These are phyloP conservation scores for Saxidomus purpurata DNA, from an alignment of 1,140 invertebrate species.

Conservation along the genomic window DNA sequence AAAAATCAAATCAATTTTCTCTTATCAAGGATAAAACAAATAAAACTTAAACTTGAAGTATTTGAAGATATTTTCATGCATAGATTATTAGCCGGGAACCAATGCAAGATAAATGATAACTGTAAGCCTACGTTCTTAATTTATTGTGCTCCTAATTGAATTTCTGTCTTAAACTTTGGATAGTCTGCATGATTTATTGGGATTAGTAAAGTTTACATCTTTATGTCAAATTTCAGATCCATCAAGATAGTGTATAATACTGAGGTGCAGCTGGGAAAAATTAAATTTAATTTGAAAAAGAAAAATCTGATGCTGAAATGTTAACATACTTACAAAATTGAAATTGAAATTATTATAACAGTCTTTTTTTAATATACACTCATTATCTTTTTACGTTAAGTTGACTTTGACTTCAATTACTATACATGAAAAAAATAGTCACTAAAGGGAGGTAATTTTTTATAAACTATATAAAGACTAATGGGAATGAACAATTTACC, in stretches of 20 bases:
- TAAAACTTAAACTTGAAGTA: conserved; percentile 52
- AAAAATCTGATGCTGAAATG: too few species aligned
- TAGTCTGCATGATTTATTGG: conserved; percentile 61
- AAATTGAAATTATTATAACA: too few species aligned
- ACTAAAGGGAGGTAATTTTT: too few species aligned
- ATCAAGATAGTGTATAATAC: conserved; percentile 24
- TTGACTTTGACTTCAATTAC: too few species aligned
- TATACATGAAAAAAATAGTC: too few species aligned
- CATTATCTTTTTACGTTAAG: too few species aligned
- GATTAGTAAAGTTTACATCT: conserved; percentile 62
- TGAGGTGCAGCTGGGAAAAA: background rate
- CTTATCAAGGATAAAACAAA: conserved; percentile 62
- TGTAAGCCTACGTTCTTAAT: conserved; percentile 35
- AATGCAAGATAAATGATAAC: conserved; percentile 39
- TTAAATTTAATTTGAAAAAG: too few species aligned
- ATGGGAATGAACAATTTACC: too few species aligned
- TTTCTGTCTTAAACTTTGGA: conserved; percentile 50
- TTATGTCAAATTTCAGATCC: conserved; percentile 42
- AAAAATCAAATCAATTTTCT: conserved; percentile 60
- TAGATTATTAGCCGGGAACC: conserved; percentile 50
- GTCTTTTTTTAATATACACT: too few species aligned
- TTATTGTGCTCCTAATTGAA: conserved; percentile 64
- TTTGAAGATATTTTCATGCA: conserved; percentile 50
- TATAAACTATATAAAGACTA: too few species aligned
- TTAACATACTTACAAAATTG: too few species aligned